Percentiles rank a stretch among this genome's conserved stretches.
These are phyloP conservation scores for Mantis religiosa DNA, from an alignment of 2,888 invertebrate genomes.

Conservation along the genomic window DNA sequence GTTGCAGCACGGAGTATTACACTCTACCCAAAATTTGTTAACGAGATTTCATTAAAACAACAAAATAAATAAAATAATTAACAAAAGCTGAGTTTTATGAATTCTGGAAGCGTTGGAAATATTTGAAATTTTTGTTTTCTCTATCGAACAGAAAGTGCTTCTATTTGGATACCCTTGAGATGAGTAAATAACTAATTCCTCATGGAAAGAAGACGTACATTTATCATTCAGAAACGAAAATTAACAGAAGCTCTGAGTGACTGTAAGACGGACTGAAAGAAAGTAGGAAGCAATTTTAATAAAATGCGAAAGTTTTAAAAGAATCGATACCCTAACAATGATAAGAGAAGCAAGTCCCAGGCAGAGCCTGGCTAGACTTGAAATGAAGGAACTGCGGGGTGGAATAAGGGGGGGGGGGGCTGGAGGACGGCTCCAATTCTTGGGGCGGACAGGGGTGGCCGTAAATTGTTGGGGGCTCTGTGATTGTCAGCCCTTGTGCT, in stretches of 20 bases:
- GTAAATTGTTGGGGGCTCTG: background rate
- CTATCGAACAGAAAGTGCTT: no score
- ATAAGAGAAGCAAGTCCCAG: background rate
- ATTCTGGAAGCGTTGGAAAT: no score
- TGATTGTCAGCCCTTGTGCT: background rate
- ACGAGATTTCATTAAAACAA: no score
- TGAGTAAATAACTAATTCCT: no score
- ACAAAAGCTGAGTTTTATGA: no score
- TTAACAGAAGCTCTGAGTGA: background rate
- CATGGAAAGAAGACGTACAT: background rate
- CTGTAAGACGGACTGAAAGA: background rate
- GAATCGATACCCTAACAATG: background rate
- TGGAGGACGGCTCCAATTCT: background rate
- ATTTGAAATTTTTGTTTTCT: no score
- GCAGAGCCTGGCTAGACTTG: background rate
- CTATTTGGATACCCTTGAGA: no score
- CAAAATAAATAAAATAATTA: no score
- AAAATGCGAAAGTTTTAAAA: background rate
- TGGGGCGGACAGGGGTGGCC: background rate
- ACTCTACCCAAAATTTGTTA: no score
- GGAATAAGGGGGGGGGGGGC: background rate
- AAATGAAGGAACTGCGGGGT: background rate
- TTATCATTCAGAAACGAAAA: background rate
- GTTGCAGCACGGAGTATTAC: no score
- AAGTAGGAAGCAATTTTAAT: background rate